phyloP scores from a whole-genome alignment of 1,140 invertebrate genomes.

The Sarcophaga bullata region DNA sequence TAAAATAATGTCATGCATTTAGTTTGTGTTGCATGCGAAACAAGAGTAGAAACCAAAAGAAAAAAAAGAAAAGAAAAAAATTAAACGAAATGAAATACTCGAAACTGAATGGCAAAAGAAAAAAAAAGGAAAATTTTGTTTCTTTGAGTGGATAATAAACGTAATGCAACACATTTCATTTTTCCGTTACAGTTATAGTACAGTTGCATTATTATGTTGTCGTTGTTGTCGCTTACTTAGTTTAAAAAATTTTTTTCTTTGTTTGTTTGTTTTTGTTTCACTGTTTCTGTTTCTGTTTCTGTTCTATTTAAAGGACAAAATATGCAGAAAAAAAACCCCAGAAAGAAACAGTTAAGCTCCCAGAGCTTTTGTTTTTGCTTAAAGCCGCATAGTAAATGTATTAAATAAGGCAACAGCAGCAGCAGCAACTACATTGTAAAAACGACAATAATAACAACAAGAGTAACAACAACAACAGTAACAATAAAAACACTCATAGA shows the following conservation, averaged over 20 bases:
- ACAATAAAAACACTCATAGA: constrained; percentile 4
- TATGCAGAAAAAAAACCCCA: constrained; percentile 2
- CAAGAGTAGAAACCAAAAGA: too few relatives aligned
- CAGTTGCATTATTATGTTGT: too few relatives aligned
- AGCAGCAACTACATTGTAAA: background rate
- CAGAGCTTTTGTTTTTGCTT: constrained; percentile 19
- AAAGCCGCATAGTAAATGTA: constrained; percentile 21
- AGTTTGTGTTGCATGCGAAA: background rate
- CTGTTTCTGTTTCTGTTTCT: background rate
- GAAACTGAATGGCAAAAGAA: background rate
- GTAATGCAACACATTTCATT: constrained; percentile 26
- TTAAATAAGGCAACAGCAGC: background rate
- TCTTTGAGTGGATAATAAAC: constrained; percentile 26
- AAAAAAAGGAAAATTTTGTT: background rate
- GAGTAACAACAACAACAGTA: background rate
- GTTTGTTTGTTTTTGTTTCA: constrained; percentile 13
- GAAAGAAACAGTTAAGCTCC: background rate
- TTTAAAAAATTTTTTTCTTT: too few relatives aligned
- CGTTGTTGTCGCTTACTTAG: too few relatives aligned
- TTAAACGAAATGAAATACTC: background rate
- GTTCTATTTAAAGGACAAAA: background rate
- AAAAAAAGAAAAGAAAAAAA: too few relatives aligned
- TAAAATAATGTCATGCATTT: constrained; percentile 22
- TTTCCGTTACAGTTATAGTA: background rate
- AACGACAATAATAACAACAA: too few relatives aligned